phyloP scores from a whole-genome alignment of 1,140 invertebrate genomes.

The Agraylea sexmaculata region DNA sequence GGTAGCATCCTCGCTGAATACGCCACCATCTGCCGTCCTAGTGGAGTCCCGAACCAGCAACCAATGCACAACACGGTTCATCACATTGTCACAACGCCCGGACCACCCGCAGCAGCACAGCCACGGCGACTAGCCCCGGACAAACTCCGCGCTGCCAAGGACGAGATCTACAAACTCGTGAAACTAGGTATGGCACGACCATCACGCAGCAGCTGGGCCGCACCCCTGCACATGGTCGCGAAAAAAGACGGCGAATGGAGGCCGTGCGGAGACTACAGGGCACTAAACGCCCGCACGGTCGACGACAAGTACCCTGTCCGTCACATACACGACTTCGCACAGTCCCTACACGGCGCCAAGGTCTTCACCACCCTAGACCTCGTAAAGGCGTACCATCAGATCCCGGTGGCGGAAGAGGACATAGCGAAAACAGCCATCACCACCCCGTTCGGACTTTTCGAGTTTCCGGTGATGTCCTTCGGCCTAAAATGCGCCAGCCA shows the following conservation, averaged over 20 bases:
- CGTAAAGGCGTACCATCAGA: constrained; percentile 32
- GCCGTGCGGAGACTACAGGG: constrained; percentile 23
- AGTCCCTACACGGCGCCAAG: constrained; percentile 22
- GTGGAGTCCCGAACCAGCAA: too few relatives aligned
- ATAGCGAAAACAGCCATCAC: constrained; percentile 30
- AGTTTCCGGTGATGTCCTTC: constrained; percentile 30
- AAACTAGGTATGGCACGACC: too few relatives aligned
- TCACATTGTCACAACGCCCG: too few relatives aligned
- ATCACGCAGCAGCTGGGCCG: too few relatives aligned
- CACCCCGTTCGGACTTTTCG: constrained; percentile 29
- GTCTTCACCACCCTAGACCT: constrained; percentile 32
- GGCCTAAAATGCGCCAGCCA: constrained; percentile 35
- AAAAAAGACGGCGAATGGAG: constrained; percentile 20
- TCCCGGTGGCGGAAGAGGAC: constrained; percentile 25
- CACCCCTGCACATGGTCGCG: too few relatives aligned
- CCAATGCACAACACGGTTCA: too few relatives aligned
- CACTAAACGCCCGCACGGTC: constrained; percentile 23
- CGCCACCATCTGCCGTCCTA: too few relatives aligned
- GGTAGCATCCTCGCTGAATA: too few relatives aligned
- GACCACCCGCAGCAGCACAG: too few relatives aligned
- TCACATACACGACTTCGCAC: constrained; percentile 26
- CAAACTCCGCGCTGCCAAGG: too few relatives aligned
- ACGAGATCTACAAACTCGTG: too few relatives aligned
- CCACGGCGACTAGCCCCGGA: too few relatives aligned
- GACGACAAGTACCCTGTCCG: constrained; percentile 33